These are phyloP conservation scores for Tetranychus piercei DNA, from an alignment of 2,888 invertebrate species.

Conservation along the genomic window DNA sequence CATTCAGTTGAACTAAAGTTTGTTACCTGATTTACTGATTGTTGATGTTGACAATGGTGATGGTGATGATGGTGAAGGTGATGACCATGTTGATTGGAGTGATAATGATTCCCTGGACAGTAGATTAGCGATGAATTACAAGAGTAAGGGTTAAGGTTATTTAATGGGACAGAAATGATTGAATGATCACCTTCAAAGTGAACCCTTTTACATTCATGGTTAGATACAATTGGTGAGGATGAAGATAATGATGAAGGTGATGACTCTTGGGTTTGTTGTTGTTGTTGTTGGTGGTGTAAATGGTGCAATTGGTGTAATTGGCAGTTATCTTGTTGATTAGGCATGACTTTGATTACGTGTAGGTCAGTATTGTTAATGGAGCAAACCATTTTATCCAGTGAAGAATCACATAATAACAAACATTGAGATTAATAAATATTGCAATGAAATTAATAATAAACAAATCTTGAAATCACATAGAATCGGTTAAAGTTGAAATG, in stretches of 20 bases:
- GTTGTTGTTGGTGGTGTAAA: neutral
- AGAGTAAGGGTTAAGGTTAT: neutral
- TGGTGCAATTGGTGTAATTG: neutral
- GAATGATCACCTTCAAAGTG: neutral
- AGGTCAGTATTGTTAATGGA: neutral
- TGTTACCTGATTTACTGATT: neutral
- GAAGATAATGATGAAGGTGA: neutral
- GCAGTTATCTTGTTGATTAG: constrained; percentile 1
- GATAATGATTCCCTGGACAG: neutral
- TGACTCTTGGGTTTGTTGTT: neutral
- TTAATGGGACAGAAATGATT: neutral
- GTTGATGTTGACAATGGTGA: neutral
- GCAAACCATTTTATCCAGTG: neutral
- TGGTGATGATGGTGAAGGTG: neutral
- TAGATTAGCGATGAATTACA: neutral
- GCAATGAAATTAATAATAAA: no score
- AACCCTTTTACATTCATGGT: neutral
- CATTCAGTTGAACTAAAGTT: neutral
- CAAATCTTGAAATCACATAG: no score
- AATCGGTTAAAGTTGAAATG: no score
- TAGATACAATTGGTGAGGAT: neutral
- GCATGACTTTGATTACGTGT: neutral
- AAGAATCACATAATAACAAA: neutral
- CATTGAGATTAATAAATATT: no score
- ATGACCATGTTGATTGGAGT: neutral